Evolutionary conservation across 2,888 invertebrate genomes (phyloP).

Genomic region (Anaspis maculata): DNA sequence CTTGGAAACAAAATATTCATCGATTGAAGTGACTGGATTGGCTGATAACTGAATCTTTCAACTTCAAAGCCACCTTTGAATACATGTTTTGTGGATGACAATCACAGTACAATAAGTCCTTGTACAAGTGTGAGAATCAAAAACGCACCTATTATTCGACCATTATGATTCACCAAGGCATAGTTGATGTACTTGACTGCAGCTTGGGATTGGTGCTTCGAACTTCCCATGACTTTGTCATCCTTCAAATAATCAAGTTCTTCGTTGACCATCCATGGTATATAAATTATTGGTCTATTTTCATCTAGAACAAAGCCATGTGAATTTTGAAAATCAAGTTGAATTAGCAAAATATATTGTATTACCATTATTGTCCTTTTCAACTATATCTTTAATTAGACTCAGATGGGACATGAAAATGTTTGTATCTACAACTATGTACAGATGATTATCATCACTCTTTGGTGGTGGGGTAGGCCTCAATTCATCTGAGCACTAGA

Average conservation of each 20-base stretch:
- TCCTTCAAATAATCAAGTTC: constrained; percentile 52
- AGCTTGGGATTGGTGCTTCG: constrained; percentile 25
- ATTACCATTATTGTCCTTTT: constrained; percentile 29
- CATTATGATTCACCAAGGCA: constrained; percentile 37
- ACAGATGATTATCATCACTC: no score
- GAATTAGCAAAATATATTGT: background rate
- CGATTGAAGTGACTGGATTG: no score
- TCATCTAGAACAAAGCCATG: no score
- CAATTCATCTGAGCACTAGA: no score
- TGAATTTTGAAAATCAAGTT: no score
- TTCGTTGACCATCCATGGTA: constrained; percentile 54
- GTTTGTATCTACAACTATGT: constrained; percentile 46
- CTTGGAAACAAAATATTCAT: no score
- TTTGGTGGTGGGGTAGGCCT: no score
- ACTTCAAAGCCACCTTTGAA: no score
- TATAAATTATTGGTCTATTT: constrained; percentile 40
- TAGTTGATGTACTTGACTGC: constrained; percentile 51
- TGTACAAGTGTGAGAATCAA: constrained; percentile 4
- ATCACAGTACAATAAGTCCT: no score
- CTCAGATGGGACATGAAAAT: constrained; percentile 42
- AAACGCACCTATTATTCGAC: constrained; percentile 43
- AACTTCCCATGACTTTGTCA: constrained; percentile 18
- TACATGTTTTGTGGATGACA: no score
- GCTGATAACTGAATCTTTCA: no score
- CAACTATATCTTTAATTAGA: no score